These are phyloP conservation scores for Apamea sordens DNA, from an alignment of 2,888 invertebrate species.

Conservation along the genomic window DNA sequence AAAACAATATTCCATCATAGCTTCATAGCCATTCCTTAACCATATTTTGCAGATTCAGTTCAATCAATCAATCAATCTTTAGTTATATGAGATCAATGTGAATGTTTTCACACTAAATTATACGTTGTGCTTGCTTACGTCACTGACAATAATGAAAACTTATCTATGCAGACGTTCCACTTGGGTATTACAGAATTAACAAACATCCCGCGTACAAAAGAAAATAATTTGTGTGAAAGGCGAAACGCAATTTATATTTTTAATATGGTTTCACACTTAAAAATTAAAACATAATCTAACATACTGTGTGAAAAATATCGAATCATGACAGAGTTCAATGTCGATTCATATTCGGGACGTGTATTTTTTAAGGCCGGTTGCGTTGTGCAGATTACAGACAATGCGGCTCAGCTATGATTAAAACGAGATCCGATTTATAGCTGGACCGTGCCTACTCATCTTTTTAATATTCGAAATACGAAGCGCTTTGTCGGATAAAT, in stretches of 20 bases:
- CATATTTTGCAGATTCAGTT: conserved; percentile 5
- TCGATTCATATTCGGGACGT: conserved; percentile 46
- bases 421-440: conserved; percentile 60
- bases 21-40: neutral
- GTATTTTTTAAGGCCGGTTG: conserved; percentile 52
- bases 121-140: neutral
- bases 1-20: conserved; percentile 5
- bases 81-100: neutral
- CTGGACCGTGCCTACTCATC: conserved; percentile 45
- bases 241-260: conserved; percentile 14
- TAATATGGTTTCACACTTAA: conserved; percentile 5
- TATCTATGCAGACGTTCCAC: conserved; percentile 57
- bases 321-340: conserved; percentile 36
- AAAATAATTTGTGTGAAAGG: conserved; percentile 7
- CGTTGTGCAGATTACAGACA: conserved; percentile 51
- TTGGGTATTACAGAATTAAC: conserved; percentile 19
- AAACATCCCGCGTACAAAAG: conserved; percentile 1
- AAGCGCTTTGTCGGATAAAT: conserved; percentile 30
- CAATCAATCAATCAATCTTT: no score
- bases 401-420: conserved; percentile 58
- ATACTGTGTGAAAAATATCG: conserved; percentile 22
- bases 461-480: conserved; percentile 54
- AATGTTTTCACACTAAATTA: neutral
- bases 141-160: conserved; percentile 42
- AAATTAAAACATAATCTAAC: conserved; percentile 5